Evolutionary conservation across 2,888 invertebrate genomes (phyloP).

Genomic region (Spilarctia lutea): DNA sequence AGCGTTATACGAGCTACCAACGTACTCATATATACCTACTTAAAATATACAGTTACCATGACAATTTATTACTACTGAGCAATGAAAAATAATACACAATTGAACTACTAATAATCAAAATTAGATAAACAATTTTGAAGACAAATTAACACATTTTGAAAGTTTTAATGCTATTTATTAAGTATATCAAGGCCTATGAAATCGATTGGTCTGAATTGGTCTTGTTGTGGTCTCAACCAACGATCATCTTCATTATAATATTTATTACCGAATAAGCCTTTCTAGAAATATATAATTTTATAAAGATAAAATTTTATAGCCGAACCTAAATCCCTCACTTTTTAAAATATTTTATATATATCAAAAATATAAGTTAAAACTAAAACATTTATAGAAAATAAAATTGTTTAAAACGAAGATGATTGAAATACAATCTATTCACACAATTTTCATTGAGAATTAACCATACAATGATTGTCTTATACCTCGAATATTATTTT

Average conservation of each 20-base stretch:
- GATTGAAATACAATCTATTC: background rate
- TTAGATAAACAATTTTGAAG: too few relatives aligned
- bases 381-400: background rate
- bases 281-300: background rate
- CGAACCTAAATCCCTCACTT: too few relatives aligned
- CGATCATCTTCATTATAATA: too few relatives aligned
- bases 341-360: too few relatives aligned
- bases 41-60: slow-evolving; percentile 26
- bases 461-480: background rate
- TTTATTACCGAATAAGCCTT: too few relatives aligned
- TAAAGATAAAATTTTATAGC: background rate
- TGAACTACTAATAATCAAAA: background rate
- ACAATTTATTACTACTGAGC: background rate
- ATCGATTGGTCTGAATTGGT: too few relatives aligned
- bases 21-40: slow-evolving; percentile 30
- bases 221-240: too few relatives aligned
- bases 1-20: slow-evolving; percentile 55
- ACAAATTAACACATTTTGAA: too few relatives aligned
- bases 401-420: background rate
- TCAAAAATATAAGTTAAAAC: background rate
- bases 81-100: background rate
- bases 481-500: too few relatives aligned
- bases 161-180: too few relatives aligned
- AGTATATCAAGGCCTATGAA: too few relatives aligned
- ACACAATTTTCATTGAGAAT: background rate